Conservation (phyloP, 2,888 invertebrate genomes). For the Eumacrocentrus americanus region DNA sequence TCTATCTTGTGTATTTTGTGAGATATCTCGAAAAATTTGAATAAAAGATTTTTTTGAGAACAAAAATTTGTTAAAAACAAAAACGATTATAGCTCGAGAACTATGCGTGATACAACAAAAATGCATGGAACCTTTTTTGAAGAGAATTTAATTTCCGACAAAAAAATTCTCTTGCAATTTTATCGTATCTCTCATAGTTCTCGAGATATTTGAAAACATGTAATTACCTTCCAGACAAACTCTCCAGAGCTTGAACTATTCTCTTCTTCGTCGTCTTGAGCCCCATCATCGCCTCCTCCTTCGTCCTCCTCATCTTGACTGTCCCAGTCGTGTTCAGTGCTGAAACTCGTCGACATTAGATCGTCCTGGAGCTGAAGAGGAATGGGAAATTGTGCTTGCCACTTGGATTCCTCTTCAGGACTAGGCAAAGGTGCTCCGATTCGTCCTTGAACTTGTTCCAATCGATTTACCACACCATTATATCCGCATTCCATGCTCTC, state of each 20-base stretch:
- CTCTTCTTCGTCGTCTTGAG: conserved; percentile 64
- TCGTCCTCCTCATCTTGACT: conserved; percentile 64
- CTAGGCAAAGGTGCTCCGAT: conserved; percentile 55
- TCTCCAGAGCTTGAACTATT: conserved; percentile 79
- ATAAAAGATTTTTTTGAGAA: too few relatives aligned
- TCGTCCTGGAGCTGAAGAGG: conserved; percentile 55
- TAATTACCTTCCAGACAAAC: conserved; percentile 78
- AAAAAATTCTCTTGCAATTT: conserved; percentile 15
- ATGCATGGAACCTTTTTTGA: too few relatives aligned
- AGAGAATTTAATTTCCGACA: neutral
- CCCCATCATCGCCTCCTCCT: conserved; percentile 54
- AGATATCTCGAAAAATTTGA: too few relatives aligned
- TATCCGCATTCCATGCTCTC: conserved; percentile 46
- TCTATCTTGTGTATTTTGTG: too few relatives aligned
- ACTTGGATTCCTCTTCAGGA: conserved; percentile 56
- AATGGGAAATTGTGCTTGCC: conserved; percentile 54
- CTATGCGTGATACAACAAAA: too few relatives aligned
- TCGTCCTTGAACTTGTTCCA: conserved; percentile 9
- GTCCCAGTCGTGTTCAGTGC: conserved; percentile 72
- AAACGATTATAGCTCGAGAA: too few relatives aligned
- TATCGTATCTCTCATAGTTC: too few relatives aligned
- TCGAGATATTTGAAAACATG: too few relatives aligned
- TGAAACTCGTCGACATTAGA: conserved; percentile 62
- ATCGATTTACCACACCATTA: conserved; percentile 18
- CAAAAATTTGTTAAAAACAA: too few relatives aligned